These are phyloP conservation scores for Epicampocera succincta DNA, from an alignment of 2,888 invertebrate species.

Conservation along the genomic window DNA sequence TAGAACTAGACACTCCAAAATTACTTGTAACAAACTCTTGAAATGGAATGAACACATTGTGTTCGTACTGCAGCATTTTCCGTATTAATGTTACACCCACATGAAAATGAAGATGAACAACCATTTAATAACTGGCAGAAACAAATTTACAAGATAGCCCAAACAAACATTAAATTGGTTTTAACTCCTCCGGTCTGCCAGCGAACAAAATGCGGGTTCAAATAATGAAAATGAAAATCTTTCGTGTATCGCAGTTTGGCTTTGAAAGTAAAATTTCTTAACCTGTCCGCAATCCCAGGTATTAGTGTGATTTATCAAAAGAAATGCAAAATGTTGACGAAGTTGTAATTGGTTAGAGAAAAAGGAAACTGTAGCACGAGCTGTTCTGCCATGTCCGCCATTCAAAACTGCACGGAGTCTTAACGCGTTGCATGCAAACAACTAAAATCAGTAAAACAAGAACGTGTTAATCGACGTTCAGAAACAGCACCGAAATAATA, in stretches of 20 bases:
- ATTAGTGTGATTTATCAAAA: conserved; percentile 13
- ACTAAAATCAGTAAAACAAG: too few relatives aligned
- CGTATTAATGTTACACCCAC: conserved; percentile 53
- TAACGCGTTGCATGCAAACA: too few relatives aligned
- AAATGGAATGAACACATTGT: conserved; percentile 39
- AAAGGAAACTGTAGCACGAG: background rate
- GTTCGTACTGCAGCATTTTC: conserved; percentile 45
- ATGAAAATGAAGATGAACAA: conserved; percentile 46
- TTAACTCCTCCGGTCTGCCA: conserved; percentile 49
- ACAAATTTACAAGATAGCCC: conserved; percentile 37
- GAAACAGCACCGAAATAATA: too few relatives aligned
- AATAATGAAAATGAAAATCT: background rate
- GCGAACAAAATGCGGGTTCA: conserved; percentile 7
- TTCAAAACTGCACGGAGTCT: too few relatives aligned
- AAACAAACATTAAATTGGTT: conserved; percentile 59
- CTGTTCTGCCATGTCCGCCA: too few relatives aligned
- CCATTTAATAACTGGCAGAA: conserved; percentile 44
- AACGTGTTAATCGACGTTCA: too few relatives aligned
- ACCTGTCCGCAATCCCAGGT: background rate
- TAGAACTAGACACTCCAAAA: conserved; percentile 28
- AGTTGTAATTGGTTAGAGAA: background rate
- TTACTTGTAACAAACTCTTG: conserved; percentile 20
- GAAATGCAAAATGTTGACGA: background rate
- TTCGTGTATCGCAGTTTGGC: conserved; percentile 1
- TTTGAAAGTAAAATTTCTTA: background rate